Evolutionary conservation across 2,113 vertebrate genomes (phyloP).

Genomic region (Lampris incognitus): DNA sequence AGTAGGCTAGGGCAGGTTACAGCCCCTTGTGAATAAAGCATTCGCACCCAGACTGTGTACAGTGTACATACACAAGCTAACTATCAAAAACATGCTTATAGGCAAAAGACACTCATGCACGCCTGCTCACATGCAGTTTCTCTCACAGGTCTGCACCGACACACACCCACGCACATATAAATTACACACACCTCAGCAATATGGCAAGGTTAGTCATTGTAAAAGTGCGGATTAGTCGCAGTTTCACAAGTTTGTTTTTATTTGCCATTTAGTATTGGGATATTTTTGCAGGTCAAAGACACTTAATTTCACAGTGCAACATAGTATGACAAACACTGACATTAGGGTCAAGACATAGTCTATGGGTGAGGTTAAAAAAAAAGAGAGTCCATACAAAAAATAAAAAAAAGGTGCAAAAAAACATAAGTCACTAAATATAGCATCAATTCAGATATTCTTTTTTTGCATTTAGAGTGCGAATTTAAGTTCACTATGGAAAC

Average conservation of each 20-base stretch:
- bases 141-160: slow-evolving; percentile 20
- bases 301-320: slow-evolving; percentile 81
- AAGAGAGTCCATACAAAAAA: slow-evolving; percentile 72
- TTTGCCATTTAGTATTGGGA: slow-evolving; percentile 81
- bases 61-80: slow-evolving; percentile 21
- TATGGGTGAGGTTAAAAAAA: slow-evolving; percentile 69
- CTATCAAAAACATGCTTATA: slow-evolving; percentile 62
- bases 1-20: slow-evolving; percentile 31
- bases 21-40: slow-evolving; percentile 11
- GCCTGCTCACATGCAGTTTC: slow-evolving; percentile 54
- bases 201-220: slow-evolving; percentile 80
- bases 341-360: slow-evolving; percentile 73
- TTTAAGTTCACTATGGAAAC: slow-evolving; percentile 67
- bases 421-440: slow-evolving; percentile 74
- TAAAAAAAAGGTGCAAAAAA: slow-evolving; percentile 80
- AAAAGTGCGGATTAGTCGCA: slow-evolving; percentile 83
- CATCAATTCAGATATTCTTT: slow-evolving; percentile 64
- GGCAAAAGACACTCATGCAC: slow-evolving; percentile 48
- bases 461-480: slow-evolving; percentile 73
- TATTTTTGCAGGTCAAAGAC: slow-evolving; percentile 78
- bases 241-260: slow-evolving; percentile 81
- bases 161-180: slow-evolving; percentile 1
- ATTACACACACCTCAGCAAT: slow-evolving; percentile 55
- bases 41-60: slow-evolving; percentile 36
- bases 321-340: slow-evolving; percentile 79